Conservation (phyloP, 2,113 vertebrate genomes). For the Phalacrocorax pelagicus region DNA sequence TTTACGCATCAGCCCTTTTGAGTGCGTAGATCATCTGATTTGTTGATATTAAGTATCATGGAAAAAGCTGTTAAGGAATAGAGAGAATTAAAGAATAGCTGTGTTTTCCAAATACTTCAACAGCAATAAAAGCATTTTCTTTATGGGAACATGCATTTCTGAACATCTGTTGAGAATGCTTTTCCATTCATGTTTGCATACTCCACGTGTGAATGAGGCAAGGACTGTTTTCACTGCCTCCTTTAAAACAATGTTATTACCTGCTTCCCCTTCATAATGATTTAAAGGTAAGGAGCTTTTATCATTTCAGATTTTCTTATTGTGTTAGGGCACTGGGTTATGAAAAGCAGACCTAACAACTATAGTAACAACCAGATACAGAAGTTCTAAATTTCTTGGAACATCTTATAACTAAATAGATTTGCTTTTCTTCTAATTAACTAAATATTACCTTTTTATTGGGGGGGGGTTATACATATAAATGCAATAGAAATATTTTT, state of each 20-base stretch:
- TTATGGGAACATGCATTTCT: neutral
- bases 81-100: neutral
- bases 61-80: neutral
- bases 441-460: neutral
- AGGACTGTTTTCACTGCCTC: neutral
- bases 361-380: neutral
- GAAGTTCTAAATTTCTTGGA: neutral
- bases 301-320: neutral
- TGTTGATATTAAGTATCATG: neutral
- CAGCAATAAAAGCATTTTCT: neutral
- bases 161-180: neutral
- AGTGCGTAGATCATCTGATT: neutral
- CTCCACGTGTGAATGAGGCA: neutral
- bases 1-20: neutral
- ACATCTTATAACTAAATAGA: neutral
- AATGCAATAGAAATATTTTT: neutral
- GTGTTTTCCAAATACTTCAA: neutral
- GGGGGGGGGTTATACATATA: rapidly evolving
- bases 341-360: neutral
- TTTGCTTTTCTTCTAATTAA: neutral
- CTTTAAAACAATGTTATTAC: neutral
- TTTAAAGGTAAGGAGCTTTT: neutral
- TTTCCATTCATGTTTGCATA: neutral
- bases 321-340: neutral
- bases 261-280: neutral